Evolutionary conservation across 2,888 invertebrate genomes (phyloP).

Genomic region (Charanyca ferruginea): DNA sequence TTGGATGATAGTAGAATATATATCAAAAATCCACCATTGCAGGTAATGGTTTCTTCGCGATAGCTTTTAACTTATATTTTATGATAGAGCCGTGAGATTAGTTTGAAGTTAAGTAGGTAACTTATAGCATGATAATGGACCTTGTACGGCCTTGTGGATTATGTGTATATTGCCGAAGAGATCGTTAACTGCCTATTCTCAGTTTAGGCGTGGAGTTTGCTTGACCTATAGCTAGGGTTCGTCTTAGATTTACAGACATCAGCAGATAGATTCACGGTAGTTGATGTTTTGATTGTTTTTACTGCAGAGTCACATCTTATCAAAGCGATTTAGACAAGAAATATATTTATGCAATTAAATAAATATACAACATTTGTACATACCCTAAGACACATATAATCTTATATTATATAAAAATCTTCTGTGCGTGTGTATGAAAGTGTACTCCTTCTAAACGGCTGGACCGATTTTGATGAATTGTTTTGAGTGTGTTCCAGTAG

Average conservation of each 20-base stretch:
- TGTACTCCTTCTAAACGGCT: too few species aligned
- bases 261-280: constrained; percentile 1
- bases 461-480: too few species aligned
- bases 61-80: constrained; percentile 66
- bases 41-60: constrained; percentile 72
- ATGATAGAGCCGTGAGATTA: constrained; percentile 58
- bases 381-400: too few species aligned
- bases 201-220: constrained; percentile 19
- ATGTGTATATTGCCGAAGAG: constrained; percentile 46
- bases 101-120: constrained; percentile 55
- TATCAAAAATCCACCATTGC: constrained; percentile 78
- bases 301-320: background rate
- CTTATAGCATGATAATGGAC: constrained; percentile 45
- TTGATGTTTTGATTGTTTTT: background rate
- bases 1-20: constrained; percentile 80
- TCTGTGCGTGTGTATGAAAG: too few species aligned
- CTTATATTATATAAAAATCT: too few species aligned
- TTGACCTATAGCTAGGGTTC: background rate
- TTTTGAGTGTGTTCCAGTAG: too few species aligned
- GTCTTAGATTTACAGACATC: constrained; percentile 10
- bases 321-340: too few species aligned
- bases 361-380: too few species aligned
- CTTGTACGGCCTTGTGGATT: constrained; percentile 19
- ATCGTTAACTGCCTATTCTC: constrained; percentile 36
- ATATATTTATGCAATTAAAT: too few species aligned